Base-by-base conservation (phyloP, 2,797 vertebrate species). In the Channallabes apus region DNA sequence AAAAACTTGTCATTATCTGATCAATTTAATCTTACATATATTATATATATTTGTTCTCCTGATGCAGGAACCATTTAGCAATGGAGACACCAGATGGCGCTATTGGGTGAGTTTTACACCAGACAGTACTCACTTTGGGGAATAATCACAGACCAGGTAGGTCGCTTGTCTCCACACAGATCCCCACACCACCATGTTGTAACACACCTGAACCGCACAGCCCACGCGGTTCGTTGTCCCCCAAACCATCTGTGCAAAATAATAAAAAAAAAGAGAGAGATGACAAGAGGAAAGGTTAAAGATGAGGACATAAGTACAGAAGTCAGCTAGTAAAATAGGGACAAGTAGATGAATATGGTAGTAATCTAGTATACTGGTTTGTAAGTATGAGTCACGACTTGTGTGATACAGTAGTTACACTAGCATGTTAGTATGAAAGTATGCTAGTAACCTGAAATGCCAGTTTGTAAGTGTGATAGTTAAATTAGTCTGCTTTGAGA, bases 81-180 rank as follows among this genome's bases (percentile, higher is more conserved):
- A 56, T 24, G 20, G 4, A 58, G 65, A 32, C 80, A 82, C 80
- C 27, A 82, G 80, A 24, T 82, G 65, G 51, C 46, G 29, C 1
- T 24, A 69, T 58, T 82, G 29, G 5, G 64, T 22, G 18, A 35
- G 80, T 81, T 68, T 71, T 73, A 29, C 24, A 73, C 1, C 75
- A 35, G 18, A 77, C 54, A 79, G 61, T 46, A 89, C 96, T 95
- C 94, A 98, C 97, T 98, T 98, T 87, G 96, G 96, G 32, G 97
- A 96, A 90, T 98, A 98, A 93, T 98, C 97, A 95, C 96, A 97
- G 81, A 97, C 97, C 89, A 97, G 94, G 91, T 96, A 97, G 78
- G 96, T 94, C 84, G 96, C 96, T 84, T 94, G 93, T 88, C 92
- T 92, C 97, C 96, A 97, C 84, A 97, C 91, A 0, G 93, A 91